These are phyloP conservation scores for Hozukius guyotensis DNA, from an alignment of 2,797 vertebrate genomes.

Conservation along the genomic window DNA sequence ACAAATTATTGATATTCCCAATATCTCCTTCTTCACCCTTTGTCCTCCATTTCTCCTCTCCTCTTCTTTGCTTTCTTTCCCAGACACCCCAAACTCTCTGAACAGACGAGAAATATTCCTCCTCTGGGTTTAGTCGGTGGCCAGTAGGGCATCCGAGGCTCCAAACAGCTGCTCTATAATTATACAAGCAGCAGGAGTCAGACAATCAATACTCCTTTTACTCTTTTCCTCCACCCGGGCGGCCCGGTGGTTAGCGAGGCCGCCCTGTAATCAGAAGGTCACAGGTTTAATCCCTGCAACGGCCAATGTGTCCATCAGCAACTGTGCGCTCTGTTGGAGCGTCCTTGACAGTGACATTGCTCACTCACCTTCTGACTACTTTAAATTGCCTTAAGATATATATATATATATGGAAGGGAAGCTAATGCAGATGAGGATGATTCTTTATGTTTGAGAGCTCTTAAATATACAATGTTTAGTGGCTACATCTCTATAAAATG, in stretches of 20 bases:
- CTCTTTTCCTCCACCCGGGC: constrained; percentile 38
- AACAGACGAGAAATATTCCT: constrained; percentile 46
- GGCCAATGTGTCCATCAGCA: constrained; percentile 39
- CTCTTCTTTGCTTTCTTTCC: not conserved
- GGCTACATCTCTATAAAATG: not conserved
- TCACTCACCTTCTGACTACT: constrained; percentile 25
- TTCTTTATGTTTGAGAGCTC: not conserved
- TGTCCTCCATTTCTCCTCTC: not conserved
- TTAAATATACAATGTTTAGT: not conserved
- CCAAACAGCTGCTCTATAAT: constrained; percentile 70
- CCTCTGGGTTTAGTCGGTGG: constrained; percentile 43
- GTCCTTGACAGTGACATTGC: constrained; percentile 59
- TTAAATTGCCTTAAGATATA: constrained; percentile 13
- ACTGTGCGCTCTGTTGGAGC: not conserved
- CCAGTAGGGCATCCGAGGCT: constrained; percentile 37
- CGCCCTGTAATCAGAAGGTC: constrained; percentile 52
- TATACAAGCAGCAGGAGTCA: constrained; percentile 60
- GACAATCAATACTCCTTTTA: constrained; percentile 62
- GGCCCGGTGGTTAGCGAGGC: constrained; percentile 32
- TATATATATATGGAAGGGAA: not conserved
- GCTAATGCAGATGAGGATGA: not conserved
- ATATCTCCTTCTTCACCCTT: not conserved
- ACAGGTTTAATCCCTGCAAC: constrained; percentile 53
- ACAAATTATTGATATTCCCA: not conserved
- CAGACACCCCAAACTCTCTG: constrained; percentile 12